phyloP scores from a whole-genome alignment of 2,888 invertebrate species.

The Stenotaenia linearis region DNA sequence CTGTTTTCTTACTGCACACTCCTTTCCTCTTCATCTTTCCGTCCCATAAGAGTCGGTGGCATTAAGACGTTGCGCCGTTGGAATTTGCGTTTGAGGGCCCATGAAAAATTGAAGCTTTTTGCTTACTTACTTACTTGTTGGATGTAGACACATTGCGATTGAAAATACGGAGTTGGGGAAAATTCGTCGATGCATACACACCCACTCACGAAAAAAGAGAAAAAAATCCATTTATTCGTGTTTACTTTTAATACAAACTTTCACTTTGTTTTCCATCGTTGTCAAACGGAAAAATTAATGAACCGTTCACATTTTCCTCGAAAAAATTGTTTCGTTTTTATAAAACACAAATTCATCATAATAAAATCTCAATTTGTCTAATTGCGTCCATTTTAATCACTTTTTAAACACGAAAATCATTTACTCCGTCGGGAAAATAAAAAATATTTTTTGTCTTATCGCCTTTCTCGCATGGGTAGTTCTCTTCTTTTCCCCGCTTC shows the following conservation, averaged over 20 bases:
- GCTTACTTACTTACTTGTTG: not conserved
- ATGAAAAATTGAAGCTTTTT: slow-evolving; percentile 12
- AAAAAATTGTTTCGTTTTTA: not conserved
- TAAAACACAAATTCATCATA: not conserved
- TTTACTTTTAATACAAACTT: slow-evolving; percentile 1
- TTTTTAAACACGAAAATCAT: too few species aligned
- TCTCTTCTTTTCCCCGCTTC: not conserved
- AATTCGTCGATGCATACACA: not conserved
- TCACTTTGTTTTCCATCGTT: not conserved
- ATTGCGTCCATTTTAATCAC: not conserved
- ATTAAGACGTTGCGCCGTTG: not conserved
- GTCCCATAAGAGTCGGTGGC: not conserved
- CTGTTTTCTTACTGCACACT: not conserved
- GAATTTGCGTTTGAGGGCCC: slow-evolving; percentile 14
- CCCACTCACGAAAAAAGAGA: not conserved
- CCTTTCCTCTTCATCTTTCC: not conserved
- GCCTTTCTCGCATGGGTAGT: not conserved
- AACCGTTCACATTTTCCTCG: not conserved
- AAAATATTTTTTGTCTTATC: not conserved
- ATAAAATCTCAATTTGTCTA: not conserved
- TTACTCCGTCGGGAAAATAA: too few species aligned
- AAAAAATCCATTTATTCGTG: slow-evolving; percentile 8
- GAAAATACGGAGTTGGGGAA: not conserved
- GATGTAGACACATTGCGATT: not conserved
- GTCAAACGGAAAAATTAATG: not conserved